phyloP scores from a whole-genome alignment of 2,797 vertebrate species.

The Morus bassanus region DNA sequence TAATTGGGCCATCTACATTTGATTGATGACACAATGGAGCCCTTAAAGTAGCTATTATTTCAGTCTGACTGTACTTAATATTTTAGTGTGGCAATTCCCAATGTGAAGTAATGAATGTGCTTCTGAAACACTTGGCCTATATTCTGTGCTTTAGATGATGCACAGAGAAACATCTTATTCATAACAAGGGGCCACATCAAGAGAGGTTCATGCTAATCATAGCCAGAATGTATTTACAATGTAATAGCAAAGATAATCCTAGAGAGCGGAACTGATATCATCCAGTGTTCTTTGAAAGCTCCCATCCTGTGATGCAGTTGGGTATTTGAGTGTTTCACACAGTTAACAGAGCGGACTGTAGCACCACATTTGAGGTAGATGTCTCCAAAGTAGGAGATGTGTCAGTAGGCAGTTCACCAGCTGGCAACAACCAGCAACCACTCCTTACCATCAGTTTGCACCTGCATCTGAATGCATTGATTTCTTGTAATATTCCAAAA shows the following conservation, averaged over 20 bases:
- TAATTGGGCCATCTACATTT: constrained; percentile 15
- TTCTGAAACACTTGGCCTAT: background rate
- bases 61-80: background rate
- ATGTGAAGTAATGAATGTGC: background rate
- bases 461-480: background rate
- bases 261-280: background rate
- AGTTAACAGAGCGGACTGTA: background rate
- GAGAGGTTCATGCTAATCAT: background rate
- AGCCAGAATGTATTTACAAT: background rate
- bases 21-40: background rate
- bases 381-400: background rate
- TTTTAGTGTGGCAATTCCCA: background rate
- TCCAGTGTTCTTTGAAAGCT: background rate
- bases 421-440: background rate
- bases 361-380: background rate
- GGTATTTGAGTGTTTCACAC: background rate
- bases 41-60: constrained; percentile 12
- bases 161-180: background rate
- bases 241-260: background rate
- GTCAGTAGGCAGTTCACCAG: background rate
- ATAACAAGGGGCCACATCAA: background rate
- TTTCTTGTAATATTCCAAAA: background rate
- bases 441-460: background rate
- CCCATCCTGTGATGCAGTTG: background rate
- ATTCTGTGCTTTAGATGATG: background rate